Conservation (phyloP, 1,140 invertebrate species). For the Formica exsecta region DNA sequence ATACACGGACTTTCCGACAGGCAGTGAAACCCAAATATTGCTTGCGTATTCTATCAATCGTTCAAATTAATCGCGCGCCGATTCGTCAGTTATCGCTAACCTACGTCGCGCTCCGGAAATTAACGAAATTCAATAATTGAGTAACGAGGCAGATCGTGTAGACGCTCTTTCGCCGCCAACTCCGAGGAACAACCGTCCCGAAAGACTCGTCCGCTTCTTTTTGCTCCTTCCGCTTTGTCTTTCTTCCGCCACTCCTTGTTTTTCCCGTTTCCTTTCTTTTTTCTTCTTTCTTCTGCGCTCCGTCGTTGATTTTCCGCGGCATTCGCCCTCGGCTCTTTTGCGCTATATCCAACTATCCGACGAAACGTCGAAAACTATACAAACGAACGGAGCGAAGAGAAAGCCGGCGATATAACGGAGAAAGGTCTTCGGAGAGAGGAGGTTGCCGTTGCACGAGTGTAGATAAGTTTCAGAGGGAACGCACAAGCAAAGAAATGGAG, state of each 20-base stretch:
- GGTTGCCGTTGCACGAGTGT: conserved; percentile 42
- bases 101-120: conserved; percentile 7
- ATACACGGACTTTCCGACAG: not conserved
- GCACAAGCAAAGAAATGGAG: not conserved
- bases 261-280: conserved; percentile 59
- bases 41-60: conserved; percentile 15
- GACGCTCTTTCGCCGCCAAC: conserved; percentile 74
- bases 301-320: conserved; percentile 63
- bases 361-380: conserved; percentile 54
- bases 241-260: conserved; percentile 53
- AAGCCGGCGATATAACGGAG: not conserved
- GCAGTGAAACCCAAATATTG: conserved; percentile 14
- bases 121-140: conserved; percentile 58
- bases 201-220: conserved; percentile 50
- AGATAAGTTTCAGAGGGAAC: conserved; percentile 71
- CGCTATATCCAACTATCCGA: conserved; percentile 56
- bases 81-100: conserved; percentile 31
- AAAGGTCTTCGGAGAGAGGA: conserved; percentile 30
- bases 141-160: conserved; percentile 40
- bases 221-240: conserved; percentile 20
- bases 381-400: conserved; percentile 35
- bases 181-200: conserved; percentile 75
- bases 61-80: conserved; percentile 19
- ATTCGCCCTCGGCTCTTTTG: conserved; percentile 51
- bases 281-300: conserved; percentile 3